A percentile compares a stretch with the other conserved stretches of the same genome.
These are phyloP conservation scores for Pholis gunnellus DNA, from an alignment of 2,113 vertebrate genomes.

Conservation along the genomic window DNA sequence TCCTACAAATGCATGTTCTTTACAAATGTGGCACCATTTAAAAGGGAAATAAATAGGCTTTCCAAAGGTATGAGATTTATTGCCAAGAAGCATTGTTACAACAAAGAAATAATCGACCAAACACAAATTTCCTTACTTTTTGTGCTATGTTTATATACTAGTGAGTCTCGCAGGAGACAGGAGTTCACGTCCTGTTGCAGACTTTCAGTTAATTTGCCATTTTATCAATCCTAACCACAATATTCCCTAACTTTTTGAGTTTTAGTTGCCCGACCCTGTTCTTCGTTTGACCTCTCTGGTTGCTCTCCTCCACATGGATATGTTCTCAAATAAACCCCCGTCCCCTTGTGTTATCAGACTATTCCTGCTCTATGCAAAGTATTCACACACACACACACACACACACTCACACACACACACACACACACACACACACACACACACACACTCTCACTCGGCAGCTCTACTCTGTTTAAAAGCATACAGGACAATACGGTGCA, in stretches of 20 bases:
- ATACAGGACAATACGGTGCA: conserved; percentile 30
- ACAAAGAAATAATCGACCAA: no score
- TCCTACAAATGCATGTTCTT: no score
- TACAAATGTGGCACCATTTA: no score
- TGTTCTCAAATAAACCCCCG: neutral
- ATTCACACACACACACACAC: neutral
- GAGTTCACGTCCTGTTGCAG: neutral
- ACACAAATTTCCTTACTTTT: no score
- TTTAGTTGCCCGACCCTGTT: neutral
- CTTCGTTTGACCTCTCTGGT: neutral
- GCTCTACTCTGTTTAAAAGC: conserved; percentile 46
- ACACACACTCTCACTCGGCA: neutral
- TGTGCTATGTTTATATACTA: neutral
- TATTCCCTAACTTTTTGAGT: neutral
- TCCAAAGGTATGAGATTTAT: no score
- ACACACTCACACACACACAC: neutral
- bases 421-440: neutral
- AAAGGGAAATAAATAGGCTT: no score
- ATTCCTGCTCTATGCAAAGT: neutral
- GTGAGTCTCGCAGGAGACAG: neutral
- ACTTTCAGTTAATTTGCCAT: neutral
- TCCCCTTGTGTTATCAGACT: neutral
- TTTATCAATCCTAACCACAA: neutral
- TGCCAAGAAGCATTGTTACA: no score
- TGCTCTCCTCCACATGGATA: neutral